Conservation (phyloP, 2,113 vertebrate species). For the Sciurus niger region DNA sequence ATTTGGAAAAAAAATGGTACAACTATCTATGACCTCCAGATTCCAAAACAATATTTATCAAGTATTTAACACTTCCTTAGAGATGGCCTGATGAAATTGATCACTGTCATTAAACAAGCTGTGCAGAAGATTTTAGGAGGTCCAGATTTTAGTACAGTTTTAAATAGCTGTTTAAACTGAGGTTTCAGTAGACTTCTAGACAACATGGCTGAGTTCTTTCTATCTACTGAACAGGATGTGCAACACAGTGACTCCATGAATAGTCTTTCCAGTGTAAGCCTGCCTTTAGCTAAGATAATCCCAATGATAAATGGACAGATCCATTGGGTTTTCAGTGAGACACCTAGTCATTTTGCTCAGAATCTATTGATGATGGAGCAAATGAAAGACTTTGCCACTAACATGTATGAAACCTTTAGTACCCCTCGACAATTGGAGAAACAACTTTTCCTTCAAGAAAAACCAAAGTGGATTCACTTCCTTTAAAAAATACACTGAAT, state of each 20-base stretch:
- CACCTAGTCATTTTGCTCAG: constrained; percentile 97
- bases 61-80: constrained; percentile 98
- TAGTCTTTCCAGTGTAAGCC: constrained; percentile 94
- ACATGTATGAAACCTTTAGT: constrained; percentile 98
- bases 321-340: constrained; percentile 97
- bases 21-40: constrained; percentile 94
- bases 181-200: constrained; percentile 96
- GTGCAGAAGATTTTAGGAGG: constrained; percentile 92
- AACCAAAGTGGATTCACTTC: constrained; percentile 11
- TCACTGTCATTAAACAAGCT: constrained; percentile 95
- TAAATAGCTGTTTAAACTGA: constrained; percentile 93
- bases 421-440: constrained; percentile 95
- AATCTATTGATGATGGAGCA: constrained; percentile 97
- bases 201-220: constrained; percentile 98
- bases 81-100: constrained; percentile 95
- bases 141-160: constrained; percentile 94
- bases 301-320: constrained; percentile 98
- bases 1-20: constrained; percentile 89
- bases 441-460: constrained; percentile 83
- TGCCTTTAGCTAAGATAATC: constrained; percentile 98
- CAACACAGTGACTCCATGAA: constrained; percentile 86
- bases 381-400: constrained; percentile 98
- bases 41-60: constrained; percentile 98
- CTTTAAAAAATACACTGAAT: constrained; percentile 55
- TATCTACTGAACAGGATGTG: constrained; percentile 91